A percentile compares a stretch with the other conserved stretches of the same genome.
phyloP scores from a whole-genome alignment of 2,888 invertebrate genomes.

The Cephus runcator region DNA sequence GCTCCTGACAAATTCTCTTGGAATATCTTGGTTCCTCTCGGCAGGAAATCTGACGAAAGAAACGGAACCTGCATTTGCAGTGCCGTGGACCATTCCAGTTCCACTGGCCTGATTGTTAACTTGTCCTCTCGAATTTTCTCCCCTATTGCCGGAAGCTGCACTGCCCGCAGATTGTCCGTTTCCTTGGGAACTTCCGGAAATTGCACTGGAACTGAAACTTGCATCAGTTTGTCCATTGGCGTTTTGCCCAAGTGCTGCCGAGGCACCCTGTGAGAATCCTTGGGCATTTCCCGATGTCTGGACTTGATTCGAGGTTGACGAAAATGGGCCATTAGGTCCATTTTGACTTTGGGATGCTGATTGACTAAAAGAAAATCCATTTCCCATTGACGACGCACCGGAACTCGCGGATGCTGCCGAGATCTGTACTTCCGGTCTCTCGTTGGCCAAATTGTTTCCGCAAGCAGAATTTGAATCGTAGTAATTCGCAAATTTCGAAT shows the following conservation, averaged over 20 bases:
- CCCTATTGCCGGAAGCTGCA: conserved; percentile 36
- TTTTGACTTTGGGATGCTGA: conserved; percentile 40
- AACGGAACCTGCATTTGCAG: conserved; percentile 38
- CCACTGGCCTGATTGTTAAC: conserved; percentile 37
- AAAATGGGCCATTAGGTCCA: conserved; percentile 38
- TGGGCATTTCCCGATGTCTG: conserved; percentile 42
- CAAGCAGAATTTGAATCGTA: conserved; percentile 11
- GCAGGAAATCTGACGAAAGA: conserved; percentile 15
- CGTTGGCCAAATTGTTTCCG: neutral
- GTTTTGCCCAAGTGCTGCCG: conserved; percentile 38
- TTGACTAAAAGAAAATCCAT: conserved; percentile 42
- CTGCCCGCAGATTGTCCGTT: conserved; percentile 37
- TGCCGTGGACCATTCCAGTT: conserved; percentile 32
- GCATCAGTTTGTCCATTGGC: conserved; percentile 33
- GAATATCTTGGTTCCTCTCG: conserved; percentile 9
- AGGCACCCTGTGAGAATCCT: conserved; percentile 43
- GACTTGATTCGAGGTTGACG: conserved; percentile 39
- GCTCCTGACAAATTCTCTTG: conserved; percentile 14
- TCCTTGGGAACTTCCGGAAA: conserved; percentile 35
- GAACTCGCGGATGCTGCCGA: conserved; percentile 43
- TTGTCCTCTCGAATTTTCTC: conserved; percentile 36
- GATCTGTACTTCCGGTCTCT: conserved; percentile 28
- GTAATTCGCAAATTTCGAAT: conserved; percentile 1
- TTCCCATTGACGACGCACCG: conserved; percentile 36
- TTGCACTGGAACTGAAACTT: conserved; percentile 40